Evolutionary conservation across 2,888 invertebrate genomes (phyloP).

Genomic region (Steromphala cineraria): DNA sequence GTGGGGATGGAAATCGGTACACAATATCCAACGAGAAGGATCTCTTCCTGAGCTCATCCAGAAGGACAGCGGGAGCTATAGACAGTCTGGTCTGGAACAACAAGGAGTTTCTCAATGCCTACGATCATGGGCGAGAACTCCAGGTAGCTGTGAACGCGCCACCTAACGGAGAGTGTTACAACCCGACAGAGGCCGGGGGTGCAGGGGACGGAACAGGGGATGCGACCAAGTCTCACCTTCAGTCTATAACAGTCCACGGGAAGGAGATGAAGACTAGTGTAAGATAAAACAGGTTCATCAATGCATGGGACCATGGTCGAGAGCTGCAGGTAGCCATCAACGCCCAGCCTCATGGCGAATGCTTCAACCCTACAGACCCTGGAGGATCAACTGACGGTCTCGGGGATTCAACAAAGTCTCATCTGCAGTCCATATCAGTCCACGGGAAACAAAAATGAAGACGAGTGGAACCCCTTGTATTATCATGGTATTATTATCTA

Average conservation of each 20-base stretch:
- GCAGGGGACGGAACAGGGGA: slow-evolving; percentile 27
- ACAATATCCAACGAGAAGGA: slow-evolving; percentile 35
- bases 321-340: slow-evolving; percentile 49
- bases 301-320: slow-evolving; percentile 44
- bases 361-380: slow-evolving; percentile 51
- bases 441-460: slow-evolving; percentile 27
- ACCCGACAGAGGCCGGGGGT: slow-evolving; percentile 50
- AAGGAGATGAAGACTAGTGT: slow-evolving; percentile 37
- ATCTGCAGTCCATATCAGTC: slow-evolving; percentile 32
- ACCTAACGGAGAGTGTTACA: slow-evolving; percentile 43
- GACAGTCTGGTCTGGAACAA: slow-evolving; percentile 51
- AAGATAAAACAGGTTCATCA: background rate
- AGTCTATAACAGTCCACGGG: slow-evolving; percentile 29
- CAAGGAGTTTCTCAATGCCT: slow-evolving; percentile 40
- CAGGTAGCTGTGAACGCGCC: slow-evolving; percentile 45
- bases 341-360: slow-evolving; percentile 37
- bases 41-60: slow-evolving; percentile 42
- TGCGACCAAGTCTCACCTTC: slow-evolving; percentile 36
- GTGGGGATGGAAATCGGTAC: slow-evolving; percentile 36
- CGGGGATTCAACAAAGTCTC: slow-evolving; percentile 29
- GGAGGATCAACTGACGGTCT: slow-evolving; percentile 39
- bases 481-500: no score
- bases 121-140: slow-evolving; percentile 47
- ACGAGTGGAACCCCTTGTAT: slow-evolving; percentile 37
- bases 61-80: slow-evolving; percentile 43